Conservation (phyloP, 1,140 invertebrate species). For the Drosophila eugracilis region DNA sequence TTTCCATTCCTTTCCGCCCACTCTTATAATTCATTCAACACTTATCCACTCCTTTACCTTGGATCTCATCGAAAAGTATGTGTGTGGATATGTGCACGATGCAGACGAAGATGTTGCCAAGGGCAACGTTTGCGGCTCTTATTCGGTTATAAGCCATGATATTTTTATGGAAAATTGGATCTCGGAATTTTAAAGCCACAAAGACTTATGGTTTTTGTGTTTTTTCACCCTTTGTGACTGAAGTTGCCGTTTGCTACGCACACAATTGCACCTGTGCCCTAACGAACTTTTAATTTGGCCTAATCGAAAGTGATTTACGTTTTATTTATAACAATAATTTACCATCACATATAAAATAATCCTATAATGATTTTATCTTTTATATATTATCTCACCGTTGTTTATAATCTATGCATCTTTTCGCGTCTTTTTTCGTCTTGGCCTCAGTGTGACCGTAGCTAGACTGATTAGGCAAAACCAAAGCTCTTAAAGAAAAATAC, state of each 20-base stretch:
- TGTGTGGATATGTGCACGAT: constrained; percentile 6
- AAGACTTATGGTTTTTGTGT: constrained; percentile 26
- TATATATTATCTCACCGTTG: constrained; percentile 54
- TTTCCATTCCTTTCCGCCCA: background rate
- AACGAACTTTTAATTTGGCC: constrained; percentile 1
- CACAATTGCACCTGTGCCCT: constrained; percentile 4
- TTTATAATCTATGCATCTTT: constrained; percentile 58
- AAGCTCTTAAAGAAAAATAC: too few species aligned
- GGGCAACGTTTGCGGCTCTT: constrained; percentile 17
- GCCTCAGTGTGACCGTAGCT: constrained; percentile 6
- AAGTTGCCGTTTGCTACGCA: constrained; percentile 28
- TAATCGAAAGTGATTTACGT: background rate
- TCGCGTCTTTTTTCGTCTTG: constrained; percentile 34
- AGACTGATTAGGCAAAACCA: background rate
- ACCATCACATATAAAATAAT: background rate
- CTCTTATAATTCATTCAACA: constrained; percentile 46
- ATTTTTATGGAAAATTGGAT: background rate
- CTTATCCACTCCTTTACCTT: constrained; percentile 36
- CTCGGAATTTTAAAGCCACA: background rate
- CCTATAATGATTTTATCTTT: background rate
- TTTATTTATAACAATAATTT: background rate
- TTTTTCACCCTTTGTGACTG: constrained; percentile 60
- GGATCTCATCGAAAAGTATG: constrained; percentile 17
- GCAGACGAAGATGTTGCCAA: constrained; percentile 39
- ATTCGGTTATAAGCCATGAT: background rate